phyloP scores from a whole-genome alignment of 2,797 vertebrate genomes.

The Scomberomorus guttatus region DNA sequence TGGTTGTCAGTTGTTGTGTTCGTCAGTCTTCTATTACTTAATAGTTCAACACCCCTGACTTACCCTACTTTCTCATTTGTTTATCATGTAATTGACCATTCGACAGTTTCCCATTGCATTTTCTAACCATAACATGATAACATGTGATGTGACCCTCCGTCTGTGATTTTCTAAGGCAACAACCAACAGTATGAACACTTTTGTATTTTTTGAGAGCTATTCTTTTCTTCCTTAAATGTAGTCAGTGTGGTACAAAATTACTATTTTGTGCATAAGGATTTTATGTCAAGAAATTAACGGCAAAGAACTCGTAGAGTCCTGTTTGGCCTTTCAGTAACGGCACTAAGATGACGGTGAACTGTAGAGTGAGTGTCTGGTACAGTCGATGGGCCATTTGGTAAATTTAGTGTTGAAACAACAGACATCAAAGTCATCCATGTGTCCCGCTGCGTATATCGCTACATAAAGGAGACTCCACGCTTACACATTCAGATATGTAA shows the following conservation, averaged over 20 bases:
- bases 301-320: background rate
- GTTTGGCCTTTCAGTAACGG: too few relatives aligned
- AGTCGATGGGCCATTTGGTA: background rate
- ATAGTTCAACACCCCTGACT: too few relatives aligned
- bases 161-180: slow-evolving; percentile 1
- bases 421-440: slow-evolving; percentile 41
- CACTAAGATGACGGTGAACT: background rate
- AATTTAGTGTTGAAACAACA: background rate
- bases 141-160: background rate
- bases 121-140: too few relatives aligned
- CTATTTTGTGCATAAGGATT: background rate
- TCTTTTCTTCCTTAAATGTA: background rate
- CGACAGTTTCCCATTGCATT: too few relatives aligned
- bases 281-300: background rate
- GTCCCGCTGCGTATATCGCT: background rate
- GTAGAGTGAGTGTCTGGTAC: background rate
- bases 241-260: background rate
- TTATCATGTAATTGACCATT: background rate
- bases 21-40: too few relatives aligned
- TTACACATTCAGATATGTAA: too few relatives aligned
- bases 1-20: background rate
- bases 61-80: background rate
- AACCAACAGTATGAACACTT: background rate
- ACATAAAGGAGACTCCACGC: too few relatives aligned
- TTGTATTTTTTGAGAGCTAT: background rate